phyloP scores from a whole-genome alignment of 2,113 vertebrate genomes.

The Nothoprocta pentlandii region DNA sequence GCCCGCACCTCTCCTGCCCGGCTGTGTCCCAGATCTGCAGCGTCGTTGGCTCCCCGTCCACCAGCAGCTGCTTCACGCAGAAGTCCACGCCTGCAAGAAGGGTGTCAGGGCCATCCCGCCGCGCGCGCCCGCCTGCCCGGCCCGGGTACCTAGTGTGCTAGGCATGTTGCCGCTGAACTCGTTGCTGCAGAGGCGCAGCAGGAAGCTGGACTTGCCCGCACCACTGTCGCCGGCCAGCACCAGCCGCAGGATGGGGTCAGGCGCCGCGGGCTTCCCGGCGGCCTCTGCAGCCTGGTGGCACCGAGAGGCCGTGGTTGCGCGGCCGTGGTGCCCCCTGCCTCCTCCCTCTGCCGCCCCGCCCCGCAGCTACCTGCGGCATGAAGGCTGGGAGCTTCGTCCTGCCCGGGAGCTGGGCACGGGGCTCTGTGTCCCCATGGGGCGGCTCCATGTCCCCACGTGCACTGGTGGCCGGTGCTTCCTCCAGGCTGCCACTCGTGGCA shows the following conservation, averaged over 20 bases:
- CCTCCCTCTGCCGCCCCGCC: too few species aligned
- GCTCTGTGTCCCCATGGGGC: too few species aligned
- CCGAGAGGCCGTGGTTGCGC: too few species aligned
- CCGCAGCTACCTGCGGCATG: slow-evolving; percentile 62
- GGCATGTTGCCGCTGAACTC: slow-evolving; percentile 78
- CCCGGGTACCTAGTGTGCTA: slow-evolving; percentile 71
- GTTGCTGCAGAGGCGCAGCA: slow-evolving; percentile 76
- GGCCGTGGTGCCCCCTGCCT: too few species aligned
- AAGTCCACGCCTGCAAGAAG: slow-evolving; percentile 79
- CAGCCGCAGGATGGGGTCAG: slow-evolving; percentile 70
- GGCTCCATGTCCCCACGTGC: accelerated
- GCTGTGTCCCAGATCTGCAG: slow-evolving; percentile 85
- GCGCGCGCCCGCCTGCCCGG: neutral
- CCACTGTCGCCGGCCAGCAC: slow-evolving; percentile 80
- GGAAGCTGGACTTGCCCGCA: slow-evolving; percentile 82
- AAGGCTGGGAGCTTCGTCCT: slow-evolving; percentile 78
- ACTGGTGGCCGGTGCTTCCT: neutral
- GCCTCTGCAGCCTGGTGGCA: neutral
- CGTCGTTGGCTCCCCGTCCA: slow-evolving; percentile 78
- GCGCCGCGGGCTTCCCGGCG: neutral
- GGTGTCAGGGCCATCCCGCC: neutral
- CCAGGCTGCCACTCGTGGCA: slow-evolving; percentile 57
- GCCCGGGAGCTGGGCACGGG: too few species aligned
- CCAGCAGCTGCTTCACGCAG: slow-evolving; percentile 83
- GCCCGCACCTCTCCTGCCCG: slow-evolving; percentile 78